Base-by-base conservation (phyloP, 2,113 vertebrate genomes). In the Sinocyclocheilus grahami region DNA sequence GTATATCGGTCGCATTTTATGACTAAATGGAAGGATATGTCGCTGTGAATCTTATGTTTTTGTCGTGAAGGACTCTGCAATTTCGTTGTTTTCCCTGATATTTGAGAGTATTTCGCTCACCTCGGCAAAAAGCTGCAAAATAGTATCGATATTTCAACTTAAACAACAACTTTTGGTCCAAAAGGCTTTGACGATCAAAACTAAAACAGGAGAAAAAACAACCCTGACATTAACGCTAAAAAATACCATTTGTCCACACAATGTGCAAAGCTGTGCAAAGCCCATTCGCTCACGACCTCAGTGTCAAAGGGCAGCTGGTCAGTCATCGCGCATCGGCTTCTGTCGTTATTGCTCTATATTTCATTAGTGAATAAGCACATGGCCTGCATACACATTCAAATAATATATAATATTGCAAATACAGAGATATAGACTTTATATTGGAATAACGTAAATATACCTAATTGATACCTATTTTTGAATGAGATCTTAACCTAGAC, bases 241-340 rank as follows among this genome's bases (percentile, higher is more conserved):
- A 71, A 81, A 77, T 82, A 80, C 87, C 86, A 90, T 90, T 91
- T 89, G 80, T 86, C 71, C 71, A 78, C 80, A 72, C 13, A 53
- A 53, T 48, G 77, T 85, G 83, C 86, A 87, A n/a, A 74, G 87
- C 84, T 72, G 42, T 53, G 46, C 78, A 78, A 86, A 89, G 88
- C 53, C 86, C 84, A 80, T 69, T 83, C 85, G 37, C 83, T 39
- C 76, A 24, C 82, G 90, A 92, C 91, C 91, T 55, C 63, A 63
- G 60, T 90, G 93, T 93, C 92, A 93, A 81, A 92, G 92, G 92
- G 92, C 92, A 92, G 89, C 89, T 88, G 89, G 90, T 90, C 93
- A 88, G 85, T 91, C 85, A n/a, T 82, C 84, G 74, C 74, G 24
- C 90, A 86, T 85, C 63, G 10, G n/a, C 63, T 86, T 85, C 1